Base-by-base conservation (phyloP, 2,888 invertebrate genomes). In the Hypomecis punctinalis region DNA sequence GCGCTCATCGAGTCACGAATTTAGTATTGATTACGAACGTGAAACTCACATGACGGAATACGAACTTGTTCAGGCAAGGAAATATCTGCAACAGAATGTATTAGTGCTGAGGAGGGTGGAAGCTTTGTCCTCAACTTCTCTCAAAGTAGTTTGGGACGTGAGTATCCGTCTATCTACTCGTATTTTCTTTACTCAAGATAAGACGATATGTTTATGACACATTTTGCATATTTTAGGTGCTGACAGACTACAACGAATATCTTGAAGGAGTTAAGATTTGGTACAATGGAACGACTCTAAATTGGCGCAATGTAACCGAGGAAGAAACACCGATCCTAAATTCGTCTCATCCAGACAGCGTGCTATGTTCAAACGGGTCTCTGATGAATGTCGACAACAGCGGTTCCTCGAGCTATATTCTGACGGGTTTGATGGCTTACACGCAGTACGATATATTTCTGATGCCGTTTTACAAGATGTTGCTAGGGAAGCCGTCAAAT, bases 401-500 rank as follows among this genome's bases (percentile, higher is more conserved):
- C 68, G 95, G 95, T 53, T 95, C 95, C 6, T 95, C 96, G 37
- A 95, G 95, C 78, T 96, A 96, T 82, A 94, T 95, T 10, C 93
- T 97, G 13, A 95, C 96, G 7, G 96, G 96, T 73, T 90, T 99
- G 73, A 94, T 95, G 79, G 97, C 98, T 70, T 97, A 95, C 84
- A 97, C 97, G 37, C 96, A 96, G 82, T 99, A 99, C 84, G 98
- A 98, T 87, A 96, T 99, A 79, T 98, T 98, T 84, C 94, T 98
- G 64, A 96, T 97, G 78, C 98, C 98, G 0, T 98, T 97, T 87
- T 97, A 96, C 85, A 96, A 96, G 83, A 96, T 95, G 71, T 94
- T 98, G 68, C 96, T 99, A 81, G 99, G 99, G 5, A 97, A 97
- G 80, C 98, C 98, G 9, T 98, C 98, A 59, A 99, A 99, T 91